These are phyloP conservation scores for Tenthredo amoena DNA, from an alignment of 2,888 invertebrate species.

Conservation along the genomic window DNA sequence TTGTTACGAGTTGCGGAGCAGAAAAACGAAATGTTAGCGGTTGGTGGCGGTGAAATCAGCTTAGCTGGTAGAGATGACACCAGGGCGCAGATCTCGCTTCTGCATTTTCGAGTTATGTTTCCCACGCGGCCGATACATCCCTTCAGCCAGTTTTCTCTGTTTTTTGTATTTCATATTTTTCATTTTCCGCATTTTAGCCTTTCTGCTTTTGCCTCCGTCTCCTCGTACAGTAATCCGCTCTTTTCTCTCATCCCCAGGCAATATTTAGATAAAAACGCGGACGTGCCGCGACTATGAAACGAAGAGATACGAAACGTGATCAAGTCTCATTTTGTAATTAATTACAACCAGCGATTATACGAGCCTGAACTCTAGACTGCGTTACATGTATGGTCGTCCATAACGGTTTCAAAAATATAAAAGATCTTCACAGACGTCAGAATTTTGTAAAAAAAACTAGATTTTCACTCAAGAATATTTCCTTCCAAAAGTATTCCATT, in stretches of 20 bases:
- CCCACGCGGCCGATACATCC: constrained; percentile 68
- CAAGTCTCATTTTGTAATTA: constrained; percentile 46
- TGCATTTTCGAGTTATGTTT: constrained; percentile 65
- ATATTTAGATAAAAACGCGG: constrained; percentile 69
- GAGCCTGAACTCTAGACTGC: constrained; percentile 3
- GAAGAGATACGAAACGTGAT: constrained; percentile 31
- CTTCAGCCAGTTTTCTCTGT: constrained; percentile 57
- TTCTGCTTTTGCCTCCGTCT: constrained; percentile 8
- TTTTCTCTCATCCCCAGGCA: constrained; percentile 55
- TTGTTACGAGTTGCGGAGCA: constrained; percentile 41
- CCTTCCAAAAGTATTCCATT: background rate
- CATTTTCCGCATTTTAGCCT: constrained; percentile 45
- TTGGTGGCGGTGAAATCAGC: constrained; percentile 35
- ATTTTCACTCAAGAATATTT: background rate
- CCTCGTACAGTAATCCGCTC: constrained; percentile 19
- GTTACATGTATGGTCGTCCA: background rate
- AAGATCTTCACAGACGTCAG: background rate
- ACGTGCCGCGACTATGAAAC: constrained; percentile 66
- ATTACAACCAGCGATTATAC: constrained; percentile 8
- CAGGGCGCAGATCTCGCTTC: constrained; percentile 39
- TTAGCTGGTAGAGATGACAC: constrained; percentile 48
- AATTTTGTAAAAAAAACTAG: background rate
- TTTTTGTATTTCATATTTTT: constrained; percentile 40
- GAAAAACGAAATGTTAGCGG: constrained; percentile 43
- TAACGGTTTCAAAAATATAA: background rate